Percentiles rank a stretch among this genome's conserved stretches.
Evolutionary conservation across 2,797 vertebrate species (phyloP).

Genomic region (Gymnodraco acuticeps): DNA sequence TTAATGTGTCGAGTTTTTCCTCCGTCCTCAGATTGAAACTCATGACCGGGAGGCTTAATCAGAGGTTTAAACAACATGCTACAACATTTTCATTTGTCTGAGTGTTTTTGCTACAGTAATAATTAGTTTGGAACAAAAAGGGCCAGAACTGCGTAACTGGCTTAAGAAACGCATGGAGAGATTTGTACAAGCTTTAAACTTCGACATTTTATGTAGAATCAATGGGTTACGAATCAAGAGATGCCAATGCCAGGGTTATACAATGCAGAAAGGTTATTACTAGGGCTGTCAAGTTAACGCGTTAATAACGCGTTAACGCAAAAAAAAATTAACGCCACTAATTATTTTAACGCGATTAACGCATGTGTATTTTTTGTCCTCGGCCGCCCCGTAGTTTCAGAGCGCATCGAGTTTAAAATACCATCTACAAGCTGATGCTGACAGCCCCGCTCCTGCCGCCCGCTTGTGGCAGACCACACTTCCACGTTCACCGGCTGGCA

Average conservation of each 20-base stretch:
- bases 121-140: constrained; percentile 8
- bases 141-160: neutral
- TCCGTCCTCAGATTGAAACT: neutral
- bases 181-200: neutral
- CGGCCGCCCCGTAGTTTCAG: too few species aligned
- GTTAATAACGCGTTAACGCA: too few species aligned
- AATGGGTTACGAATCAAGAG: neutral
- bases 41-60: neutral
- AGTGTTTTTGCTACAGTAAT: neutral
- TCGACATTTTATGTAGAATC: constrained; percentile 11
- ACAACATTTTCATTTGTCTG: neutral
- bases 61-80: neutral
- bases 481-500: too few species aligned
- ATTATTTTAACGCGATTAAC: too few species aligned
- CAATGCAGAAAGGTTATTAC: neutral
- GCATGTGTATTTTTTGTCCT: too few species aligned
- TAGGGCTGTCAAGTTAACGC: too few species aligned
- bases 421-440: too few species aligned
- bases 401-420: too few species aligned
- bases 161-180: neutral
- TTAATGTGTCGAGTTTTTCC: neutral
- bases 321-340: too few species aligned
- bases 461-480: too few species aligned
- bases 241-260: neutral
- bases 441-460: too few species aligned